These are phyloP conservation scores for Agrochola lychnidis DNA, from an alignment of 2,888 invertebrate genomes.

Conservation along the genomic window DNA sequence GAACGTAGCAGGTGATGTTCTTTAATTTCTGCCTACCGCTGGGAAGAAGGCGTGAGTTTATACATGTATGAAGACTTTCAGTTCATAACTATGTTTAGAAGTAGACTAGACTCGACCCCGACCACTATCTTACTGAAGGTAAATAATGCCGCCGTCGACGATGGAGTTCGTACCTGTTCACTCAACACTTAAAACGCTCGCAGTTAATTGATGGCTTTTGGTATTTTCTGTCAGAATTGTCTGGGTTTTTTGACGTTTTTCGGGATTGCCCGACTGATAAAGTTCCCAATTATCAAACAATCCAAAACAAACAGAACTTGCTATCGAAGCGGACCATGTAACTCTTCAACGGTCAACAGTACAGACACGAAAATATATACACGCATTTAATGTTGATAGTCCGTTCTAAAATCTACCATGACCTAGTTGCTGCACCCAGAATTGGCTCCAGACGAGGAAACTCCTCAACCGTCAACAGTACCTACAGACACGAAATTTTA, in stretches of 20 bases:
- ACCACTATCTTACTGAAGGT: background rate
- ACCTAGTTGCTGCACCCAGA: too few relatives aligned
- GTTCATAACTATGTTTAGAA: background rate
- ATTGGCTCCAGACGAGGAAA: too few relatives aligned
- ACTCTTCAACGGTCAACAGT: too few relatives aligned
- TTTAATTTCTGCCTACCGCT: background rate
- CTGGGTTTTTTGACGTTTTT: background rate
- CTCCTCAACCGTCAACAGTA: too few relatives aligned
- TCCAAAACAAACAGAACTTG: background rate
- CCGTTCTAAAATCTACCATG: too few relatives aligned
- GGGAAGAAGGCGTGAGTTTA: too few relatives aligned
- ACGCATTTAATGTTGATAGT: too few relatives aligned
- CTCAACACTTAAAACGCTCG: background rate
- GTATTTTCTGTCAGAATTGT: too few relatives aligned
- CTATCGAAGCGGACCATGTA: background rate
- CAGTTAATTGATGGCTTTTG: background rate
- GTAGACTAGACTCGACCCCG: background rate
- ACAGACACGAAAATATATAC: too few relatives aligned
- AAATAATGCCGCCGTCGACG: too few relatives aligned
- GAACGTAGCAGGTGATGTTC: background rate
- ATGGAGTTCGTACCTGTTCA: too few relatives aligned
- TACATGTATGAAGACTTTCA: background rate
- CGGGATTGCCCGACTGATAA: background rate
- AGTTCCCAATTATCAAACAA: background rate
- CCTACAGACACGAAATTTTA: too few relatives aligned